Conservation (phyloP, 2,113 vertebrate species). For the Phainopepla nitens region DNA sequence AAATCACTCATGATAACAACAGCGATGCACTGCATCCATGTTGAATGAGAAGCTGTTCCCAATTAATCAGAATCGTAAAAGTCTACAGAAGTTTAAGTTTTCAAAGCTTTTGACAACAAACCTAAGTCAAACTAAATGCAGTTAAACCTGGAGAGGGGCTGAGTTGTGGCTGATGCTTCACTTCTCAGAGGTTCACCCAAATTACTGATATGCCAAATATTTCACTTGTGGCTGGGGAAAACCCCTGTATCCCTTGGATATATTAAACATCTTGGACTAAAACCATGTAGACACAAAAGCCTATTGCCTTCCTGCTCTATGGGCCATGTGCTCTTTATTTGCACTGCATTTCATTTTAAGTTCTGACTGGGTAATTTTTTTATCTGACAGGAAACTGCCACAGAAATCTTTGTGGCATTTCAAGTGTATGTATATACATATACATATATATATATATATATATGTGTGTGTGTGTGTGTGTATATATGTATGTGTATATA, state of each 20-base stretch:
- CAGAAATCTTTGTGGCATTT: background rate
- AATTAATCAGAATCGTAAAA: background rate
- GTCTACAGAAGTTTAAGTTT: background rate
- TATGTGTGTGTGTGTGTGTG: too few relatives aligned
- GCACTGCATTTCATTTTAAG: background rate
- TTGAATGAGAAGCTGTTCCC: background rate
- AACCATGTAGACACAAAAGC: background rate
- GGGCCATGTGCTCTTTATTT: background rate
- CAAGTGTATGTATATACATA: too few relatives aligned
- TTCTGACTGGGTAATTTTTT: background rate
- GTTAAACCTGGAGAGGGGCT: background rate
- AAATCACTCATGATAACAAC: background rate
- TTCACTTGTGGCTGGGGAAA: background rate
- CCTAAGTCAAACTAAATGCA: background rate
- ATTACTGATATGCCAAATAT: background rate
- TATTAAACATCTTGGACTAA: background rate
- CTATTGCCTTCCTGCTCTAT: background rate
- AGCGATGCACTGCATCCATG: background rate
- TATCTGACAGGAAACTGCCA: background rate
- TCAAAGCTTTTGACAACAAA: background rate
- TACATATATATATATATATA: too few relatives aligned
- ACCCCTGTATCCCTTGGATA: background rate
- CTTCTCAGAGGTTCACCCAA: background rate
- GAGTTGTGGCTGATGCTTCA: background rate
- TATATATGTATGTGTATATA: too few relatives aligned